These are phyloP conservation scores for Pygmarrhopalites habei DNA, from an alignment of 1,140 invertebrate species.

Conservation along the genomic window DNA sequence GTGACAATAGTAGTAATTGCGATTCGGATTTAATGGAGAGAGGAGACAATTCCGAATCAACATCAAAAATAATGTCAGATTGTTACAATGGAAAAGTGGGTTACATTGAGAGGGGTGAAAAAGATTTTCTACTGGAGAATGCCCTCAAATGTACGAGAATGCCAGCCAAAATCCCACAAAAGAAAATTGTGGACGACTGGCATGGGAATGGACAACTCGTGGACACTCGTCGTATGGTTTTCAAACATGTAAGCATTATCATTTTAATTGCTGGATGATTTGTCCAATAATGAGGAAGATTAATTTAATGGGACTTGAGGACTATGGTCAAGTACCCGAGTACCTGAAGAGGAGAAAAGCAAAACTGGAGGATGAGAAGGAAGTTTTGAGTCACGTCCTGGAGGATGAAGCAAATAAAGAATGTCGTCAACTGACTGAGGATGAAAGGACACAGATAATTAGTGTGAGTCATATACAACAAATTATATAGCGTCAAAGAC, in stretches of 20 bases:
- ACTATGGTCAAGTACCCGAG: slow-evolving; percentile 1
- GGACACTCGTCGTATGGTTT: background rate
- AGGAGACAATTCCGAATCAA: background rate
- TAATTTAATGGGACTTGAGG: too few species aligned
- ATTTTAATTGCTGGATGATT: too few species aligned
- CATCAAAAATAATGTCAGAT: background rate
- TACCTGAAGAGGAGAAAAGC: background rate
- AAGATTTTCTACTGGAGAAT: background rate
- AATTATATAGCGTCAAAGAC: too few species aligned
- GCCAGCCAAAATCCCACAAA: background rate
- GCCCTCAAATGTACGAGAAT: background rate
- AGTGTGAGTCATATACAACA: background rate
- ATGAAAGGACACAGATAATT: background rate
- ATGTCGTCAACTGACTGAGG: background rate
- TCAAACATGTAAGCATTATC: background rate
- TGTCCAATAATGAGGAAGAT: too few species aligned
- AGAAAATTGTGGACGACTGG: background rate
- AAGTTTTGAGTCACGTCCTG: background rate
- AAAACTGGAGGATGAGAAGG: background rate
- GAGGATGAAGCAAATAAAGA: background rate
- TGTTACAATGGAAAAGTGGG: background rate
- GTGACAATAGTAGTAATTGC: too few species aligned
- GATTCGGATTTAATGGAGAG: too few species aligned
- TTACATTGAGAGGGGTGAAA: background rate
- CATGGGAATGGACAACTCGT: background rate